Base-by-base conservation (phyloP, 1,140 invertebrate species). In the Neocloeon triangulifer region DNA sequence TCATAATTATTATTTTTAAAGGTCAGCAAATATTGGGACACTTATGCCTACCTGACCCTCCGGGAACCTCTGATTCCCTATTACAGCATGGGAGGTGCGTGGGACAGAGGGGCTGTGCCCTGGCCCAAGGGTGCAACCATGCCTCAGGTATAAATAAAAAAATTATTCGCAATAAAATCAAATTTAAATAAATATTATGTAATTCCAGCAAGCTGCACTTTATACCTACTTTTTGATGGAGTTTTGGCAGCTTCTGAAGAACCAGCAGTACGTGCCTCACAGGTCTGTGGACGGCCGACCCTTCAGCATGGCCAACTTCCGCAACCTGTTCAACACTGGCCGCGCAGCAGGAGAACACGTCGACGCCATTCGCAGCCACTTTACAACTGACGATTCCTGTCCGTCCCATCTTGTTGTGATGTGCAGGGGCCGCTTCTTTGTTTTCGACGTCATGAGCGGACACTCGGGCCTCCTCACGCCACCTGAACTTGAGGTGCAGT, bases 11-110 rank as follows among this genome's bases (percentile, higher is more conserved):
- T 10, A 2, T 25, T n/a, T 14, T 19, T 13, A 17, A 20, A 47
- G 45, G 19, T 47, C 15, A 49, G 51, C 13, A 66, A 69, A 49
- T 76, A 69, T 69, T 78, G 74, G 73, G 73, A 78, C 48, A 65
- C 73, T 42, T 75, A 69, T 48, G 69, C 70, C 1, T 78, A 78
- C 46, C 55, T 75, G 16, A 42, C 58, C 29, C 55, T 66, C 12
- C 51, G 74, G 19, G 51, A 59, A 25, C 65, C 73, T 0, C 55
- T 76, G 13, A 61, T 76, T 59, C 54, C 54, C 17, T 52, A 46
- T 20, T 48, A 46, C 18, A 43, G 51, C 4, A 58, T 58, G 48
- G 33, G 42, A 23, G 44, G 44, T 5, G 21, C 36, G 34, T 35
- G 12, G 27, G 10, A 27, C 13, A 14, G 23, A 9, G 15, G 14